Base-by-base conservation (phyloP, 2,113 vertebrate genomes). In the Corapipo altera region DNA sequence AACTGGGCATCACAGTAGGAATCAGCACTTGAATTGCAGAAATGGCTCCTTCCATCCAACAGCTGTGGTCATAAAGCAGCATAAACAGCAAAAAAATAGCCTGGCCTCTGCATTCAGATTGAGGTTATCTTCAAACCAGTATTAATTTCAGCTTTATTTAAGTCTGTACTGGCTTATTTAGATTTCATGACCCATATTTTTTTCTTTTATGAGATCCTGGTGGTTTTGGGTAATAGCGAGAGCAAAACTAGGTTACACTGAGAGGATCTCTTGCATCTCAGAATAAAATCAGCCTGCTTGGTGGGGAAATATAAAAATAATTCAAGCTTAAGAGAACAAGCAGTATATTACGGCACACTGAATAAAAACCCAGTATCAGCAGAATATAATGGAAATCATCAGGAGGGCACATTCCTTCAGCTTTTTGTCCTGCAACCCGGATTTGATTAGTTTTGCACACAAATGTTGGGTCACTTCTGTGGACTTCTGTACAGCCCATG, bases 61-160 rank as follows among this genome's bases (percentile, higher is more conserved):
- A 57, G 18, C 43, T 28, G 14, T 80, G 37, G 26, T 51, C 43
- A n/a, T 75, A 82, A 95, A 88, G 10, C 46, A 78, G n/a, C 66
- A 48, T n/a, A 82, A 94, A 57, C 37, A 48, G 27, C 55, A 71
- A 70, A 74, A 62, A 79, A 89, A 4, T 17, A 66, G 39, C 46
- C 77, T 39, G 33, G 32, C 41, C 32, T 90, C 67, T 80, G 65
- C 41, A 33, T 55, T 83, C 54, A 74, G 12, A 18, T 35, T 75
- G 65, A 92, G 37, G 44, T 87, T 83, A 26, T 80, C 65, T 83
- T 91, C 83, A 90, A 59, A 32, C 35, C 62, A 20, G 17, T 51
- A 12, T 64, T 82, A n/a, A 15, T 90, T 93, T 94, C 65, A 80
- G 62, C 49, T 93, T 95, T 95, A 84, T 84, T 94, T 87, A 86